Conservation (phyloP, 2,113 vertebrate genomes). For the Hemicordylus capensis region DNA sequence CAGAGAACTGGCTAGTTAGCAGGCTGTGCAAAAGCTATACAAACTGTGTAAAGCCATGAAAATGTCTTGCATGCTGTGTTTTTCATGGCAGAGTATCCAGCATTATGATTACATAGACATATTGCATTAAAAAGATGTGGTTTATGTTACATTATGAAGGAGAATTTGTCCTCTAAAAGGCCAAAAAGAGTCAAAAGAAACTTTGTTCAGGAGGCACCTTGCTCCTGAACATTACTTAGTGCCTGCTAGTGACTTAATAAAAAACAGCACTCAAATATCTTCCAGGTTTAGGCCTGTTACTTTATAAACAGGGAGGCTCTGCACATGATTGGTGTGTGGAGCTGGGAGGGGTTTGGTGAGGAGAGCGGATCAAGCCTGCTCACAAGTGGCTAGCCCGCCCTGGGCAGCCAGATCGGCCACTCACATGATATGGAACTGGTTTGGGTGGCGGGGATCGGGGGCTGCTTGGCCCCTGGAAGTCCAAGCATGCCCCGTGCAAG, state of each 20-base stretch:
- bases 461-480: too few relatives aligned
- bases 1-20: not conserved
- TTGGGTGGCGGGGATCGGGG: too few relatives aligned
- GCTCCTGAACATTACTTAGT: not conserved
- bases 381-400: too few relatives aligned
- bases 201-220: not conserved
- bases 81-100: not conserved
- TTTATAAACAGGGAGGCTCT: too few relatives aligned
- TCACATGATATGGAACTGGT: too few relatives aligned
- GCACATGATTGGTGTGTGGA: too few relatives aligned
- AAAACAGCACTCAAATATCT: not conserved
- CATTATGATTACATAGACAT: not conserved
- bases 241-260: not conserved
- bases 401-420: too few relatives aligned
- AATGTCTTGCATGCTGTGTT: not conserved
- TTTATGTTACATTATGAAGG: not conserved
- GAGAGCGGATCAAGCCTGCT: too few relatives aligned
- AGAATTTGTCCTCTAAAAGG: not conserved
- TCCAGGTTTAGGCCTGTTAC: not conserved
- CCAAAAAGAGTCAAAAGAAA: not conserved
- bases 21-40: slow-evolving; percentile 15
- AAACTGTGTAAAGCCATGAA: not conserved
- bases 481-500: too few relatives aligned
- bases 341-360: too few relatives aligned
- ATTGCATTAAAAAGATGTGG: not conserved